Evolutionary conservation across 2,888 invertebrate genomes (phyloP), one percentile per base, ranked within the genome.

Genomic region (Dendrolimus houi): DNA sequence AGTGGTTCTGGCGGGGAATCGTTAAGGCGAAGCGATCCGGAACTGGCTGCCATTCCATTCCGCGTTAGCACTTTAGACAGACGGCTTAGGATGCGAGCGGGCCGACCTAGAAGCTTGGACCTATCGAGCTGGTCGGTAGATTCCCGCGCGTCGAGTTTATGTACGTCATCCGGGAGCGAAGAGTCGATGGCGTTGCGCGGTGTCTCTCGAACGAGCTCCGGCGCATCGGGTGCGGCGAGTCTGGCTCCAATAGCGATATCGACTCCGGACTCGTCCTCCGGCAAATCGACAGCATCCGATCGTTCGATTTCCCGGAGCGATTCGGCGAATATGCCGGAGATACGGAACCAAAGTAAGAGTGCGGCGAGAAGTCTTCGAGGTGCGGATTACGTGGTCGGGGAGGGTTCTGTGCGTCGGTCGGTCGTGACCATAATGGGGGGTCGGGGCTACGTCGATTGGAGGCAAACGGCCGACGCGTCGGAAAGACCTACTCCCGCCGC

Each of bases 41-140:
- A 97, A 75, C 77, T 97, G 47, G 95, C 96, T 0, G 95, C 96
- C 52, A 95, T 96, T 74, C 96, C 96, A 1, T 95, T 94, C 71
- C 94, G 96, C 81, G 96, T 96, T 6, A 95, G 94, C 74, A 96
- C 96, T 0, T 83, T 97, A 54, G 96, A 96, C 75, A 91, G 96
- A 41, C 92, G 96, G 67, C 83, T 96, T 62, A 93, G 95, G 64
- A 95, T 96, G 95, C 95, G 96, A 68, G 95, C 95, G 1, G 95
- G 95, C 12, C 88, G 97, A 13, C 97, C 96, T 0, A 85, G 96
- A 52, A 96, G 96, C 0, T 82, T 97, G 52, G 97, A 97, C 79
- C 83, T 97, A 0, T 96, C 96, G 2, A 96, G 96, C 79, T 96
- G 96, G 96, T 96, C 96, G 0, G 96, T 97, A 1, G 96, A 96